Evolutionary conservation across 1,140 invertebrate genomes (phyloP).

Genomic region (Euwallacea similis): DNA sequence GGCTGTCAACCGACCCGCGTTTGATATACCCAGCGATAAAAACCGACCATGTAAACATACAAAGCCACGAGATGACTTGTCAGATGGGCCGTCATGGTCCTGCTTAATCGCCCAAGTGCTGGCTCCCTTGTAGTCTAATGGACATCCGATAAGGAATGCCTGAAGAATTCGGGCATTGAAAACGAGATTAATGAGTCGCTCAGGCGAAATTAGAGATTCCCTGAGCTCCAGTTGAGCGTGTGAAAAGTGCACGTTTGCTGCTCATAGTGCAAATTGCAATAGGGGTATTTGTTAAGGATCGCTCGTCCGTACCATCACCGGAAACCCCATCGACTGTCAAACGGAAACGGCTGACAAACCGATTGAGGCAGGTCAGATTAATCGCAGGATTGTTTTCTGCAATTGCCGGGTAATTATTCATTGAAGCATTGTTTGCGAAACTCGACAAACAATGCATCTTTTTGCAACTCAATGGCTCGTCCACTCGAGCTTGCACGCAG

Average conservation of each 20-base stretch:
- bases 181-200: conserved; percentile 16
- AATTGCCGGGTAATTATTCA: background rate
- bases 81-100: conserved; percentile 35
- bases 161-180: conserved; percentile 16
- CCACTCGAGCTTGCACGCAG: conserved; percentile 7
- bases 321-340: background rate
- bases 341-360: background rate
- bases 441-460: conserved; percentile 1
- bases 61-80: conserved; percentile 38
- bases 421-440: background rate
- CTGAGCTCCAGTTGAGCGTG: too few relatives aligned
- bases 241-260: too few relatives aligned
- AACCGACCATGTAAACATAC: conserved; percentile 40
- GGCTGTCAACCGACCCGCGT: conserved; percentile 26
- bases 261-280: too few relatives aligned
- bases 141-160: conserved; percentile 23
- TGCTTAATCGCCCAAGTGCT: conserved; percentile 33
- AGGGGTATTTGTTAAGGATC: too few relatives aligned
- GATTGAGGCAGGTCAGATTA: conserved; percentile 4
- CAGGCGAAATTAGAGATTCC: background rate
- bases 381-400: background rate
- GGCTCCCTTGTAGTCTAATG: conserved; percentile 32
- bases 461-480: conserved; percentile 9
- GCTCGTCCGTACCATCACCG: background rate
- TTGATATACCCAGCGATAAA: conserved; percentile 30